phyloP scores from a whole-genome alignment of 2,113 vertebrate species.

The Chamaea fasciata region DNA sequence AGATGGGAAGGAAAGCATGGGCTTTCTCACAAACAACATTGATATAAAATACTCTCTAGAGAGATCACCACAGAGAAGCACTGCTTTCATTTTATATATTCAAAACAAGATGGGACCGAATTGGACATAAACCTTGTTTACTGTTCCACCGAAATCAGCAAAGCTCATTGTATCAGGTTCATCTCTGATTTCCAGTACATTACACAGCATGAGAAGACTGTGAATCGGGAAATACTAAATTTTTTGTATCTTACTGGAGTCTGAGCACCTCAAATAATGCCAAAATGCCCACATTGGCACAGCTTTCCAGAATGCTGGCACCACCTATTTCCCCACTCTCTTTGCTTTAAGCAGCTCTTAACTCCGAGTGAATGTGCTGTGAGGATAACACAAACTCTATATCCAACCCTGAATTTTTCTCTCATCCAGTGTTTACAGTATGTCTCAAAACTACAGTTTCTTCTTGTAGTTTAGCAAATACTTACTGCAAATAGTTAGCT shows the following conservation, averaged over 20 bases:
- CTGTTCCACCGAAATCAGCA: not conserved
- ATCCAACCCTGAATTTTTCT: not conserved
- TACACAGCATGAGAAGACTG: not conserved
- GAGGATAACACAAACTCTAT: not conserved
- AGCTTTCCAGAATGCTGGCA: not conserved
- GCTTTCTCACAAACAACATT: not conserved
- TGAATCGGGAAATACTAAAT: not conserved
- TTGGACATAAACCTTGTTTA: not conserved
- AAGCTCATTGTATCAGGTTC: not conserved
- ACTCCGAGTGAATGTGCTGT: not conserved
- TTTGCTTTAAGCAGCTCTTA: not conserved
- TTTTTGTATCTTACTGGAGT: not conserved
- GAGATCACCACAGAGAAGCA: not conserved
- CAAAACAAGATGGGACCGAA: not conserved
- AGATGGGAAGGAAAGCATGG: not conserved
- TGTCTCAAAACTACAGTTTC: not conserved
- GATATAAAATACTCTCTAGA: not conserved
- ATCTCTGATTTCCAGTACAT: conserved; percentile 5
- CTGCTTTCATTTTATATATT: not conserved
- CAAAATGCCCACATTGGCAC: not conserved
- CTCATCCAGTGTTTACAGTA: not conserved
- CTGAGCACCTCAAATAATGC: not conserved
- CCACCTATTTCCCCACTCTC: not conserved
- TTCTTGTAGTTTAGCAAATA: not conserved
- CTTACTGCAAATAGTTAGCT: not conserved